Base-by-base conservation (phyloP, 1,140 invertebrate species). In the Papilio aristodemus region DNA sequence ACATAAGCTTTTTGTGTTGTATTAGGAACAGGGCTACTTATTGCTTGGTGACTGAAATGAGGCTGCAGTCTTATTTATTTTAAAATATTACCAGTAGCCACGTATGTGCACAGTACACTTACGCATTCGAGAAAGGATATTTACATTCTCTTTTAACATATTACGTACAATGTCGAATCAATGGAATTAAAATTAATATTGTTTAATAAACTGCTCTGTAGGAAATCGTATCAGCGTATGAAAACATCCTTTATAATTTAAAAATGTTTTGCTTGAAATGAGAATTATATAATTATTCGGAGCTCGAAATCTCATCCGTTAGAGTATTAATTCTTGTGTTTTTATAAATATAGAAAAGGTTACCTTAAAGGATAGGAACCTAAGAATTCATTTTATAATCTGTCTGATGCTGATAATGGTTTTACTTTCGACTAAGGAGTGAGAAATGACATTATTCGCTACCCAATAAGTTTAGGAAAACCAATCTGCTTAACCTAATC, bases 131-230 rank as follows among this genome's bases (percentile, higher is more conserved):
- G 22, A 54, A 50, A 54, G 19, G 8, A 54, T 54, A 19, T 25
- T 25, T 54, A 11, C 3, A 54, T 54, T 19, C 43, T 32, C 10
- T 13, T 54, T 10, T 22, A 25, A 22, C 46, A 54, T 22, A 25
- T 50, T 11, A 25, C 19, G 19, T 22, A 22, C 10, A 25, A 22
- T 22, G 19, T 54, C 10, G 22, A 3, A 6, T 3, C 27, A 6
- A 32, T 32, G 11, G 8, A 25, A 19, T 22, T 54, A 54, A 22
- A 11, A 39, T 39, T 25, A 4, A n/a, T 43, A 22, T 13, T 54
- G 19, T 54, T 54, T 54, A 25, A 22, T 54, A 25, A 54, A 54
- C 22, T n/a, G n/a, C n/a, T n/a, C n/a, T n/a, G n/a, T n/a, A n/a
- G n/a, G n/a, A 54, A 54, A 11, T 11, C 6, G 22, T 3, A 6